Base-by-base conservation (phyloP, 1,140 invertebrate genomes). In the Drosophila oshimai region DNA sequence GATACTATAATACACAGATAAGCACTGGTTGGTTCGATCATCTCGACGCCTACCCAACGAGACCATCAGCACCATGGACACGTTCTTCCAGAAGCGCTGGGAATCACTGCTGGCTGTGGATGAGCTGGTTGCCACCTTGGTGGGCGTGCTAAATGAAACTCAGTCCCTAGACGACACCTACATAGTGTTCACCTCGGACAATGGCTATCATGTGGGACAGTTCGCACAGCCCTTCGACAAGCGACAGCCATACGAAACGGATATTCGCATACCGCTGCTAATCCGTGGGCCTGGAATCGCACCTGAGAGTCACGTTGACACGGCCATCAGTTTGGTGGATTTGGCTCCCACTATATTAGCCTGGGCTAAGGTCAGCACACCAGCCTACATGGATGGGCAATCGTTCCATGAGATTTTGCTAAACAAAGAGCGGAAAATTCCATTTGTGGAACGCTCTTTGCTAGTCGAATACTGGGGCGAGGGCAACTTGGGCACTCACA, bases 191-290 rank as follows among this genome's bases (percentile, higher is more conserved):
- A 95, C 96, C 0, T 97, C 96, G 0, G 97, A 98, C 89, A 97
- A 98, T 92, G 97, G 97, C 42, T 98, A 95, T 91, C 97, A 98
- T 92, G 92, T 97, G 78, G 96, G 96, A 37, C 96, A 98, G 92
- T 97, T 97, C 91, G 94, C 95, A 17, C 93, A 97, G 91, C 95
- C 97, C 0, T 94, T 94, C 80, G 97, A 98, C 90, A 98, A 98
- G 89, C 92, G 97, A 15, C 96, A 97, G 72, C 95, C 96, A 0
- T 98, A 98, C 89, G 96, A 98, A 83, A 95, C 96, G 3, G 97
- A 98, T 84, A 95, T 97, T 26, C 93, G 93, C 76, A 94, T 98
- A 0, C 97, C 97, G 4, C 91, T 98, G 9, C 74, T 97, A 20
- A 94, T 98, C 3, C 91, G 94, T 58, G 97, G 97, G 15, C 97